Evolutionary conservation across 2,113 vertebrate species (phyloP).

Genomic region (Nycticryphes semicollaris): DNA sequence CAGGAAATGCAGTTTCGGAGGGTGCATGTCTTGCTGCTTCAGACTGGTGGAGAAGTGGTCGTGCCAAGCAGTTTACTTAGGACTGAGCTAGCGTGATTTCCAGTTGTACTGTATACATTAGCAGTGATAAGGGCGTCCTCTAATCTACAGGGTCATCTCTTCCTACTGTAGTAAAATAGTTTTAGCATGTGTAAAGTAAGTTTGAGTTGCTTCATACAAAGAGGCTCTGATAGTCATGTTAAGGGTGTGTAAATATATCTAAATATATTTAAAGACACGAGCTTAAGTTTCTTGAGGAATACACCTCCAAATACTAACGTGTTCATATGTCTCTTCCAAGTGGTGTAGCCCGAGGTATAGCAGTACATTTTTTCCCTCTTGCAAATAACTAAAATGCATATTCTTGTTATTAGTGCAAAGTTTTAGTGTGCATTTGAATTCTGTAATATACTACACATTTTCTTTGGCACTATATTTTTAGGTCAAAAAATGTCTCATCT

Average conservation of each 20-base stretch:
- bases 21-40: neutral
- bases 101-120: slow-evolving; percentile 64
- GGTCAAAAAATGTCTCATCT: neutral
- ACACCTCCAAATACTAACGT: neutral
- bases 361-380: neutral
- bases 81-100: neutral
- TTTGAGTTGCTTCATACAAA: slow-evolving; percentile 36
- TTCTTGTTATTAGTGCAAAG: neutral
- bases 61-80: neutral
- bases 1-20: neutral
- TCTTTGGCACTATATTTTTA: neutral
- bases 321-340: neutral
- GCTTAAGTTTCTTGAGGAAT: neutral
- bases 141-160: slow-evolving; percentile 68
- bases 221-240: neutral
- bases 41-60: neutral
- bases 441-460: accelerated
- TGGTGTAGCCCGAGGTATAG: neutral
- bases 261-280: neutral
- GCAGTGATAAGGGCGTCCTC: slow-evolving; percentile 42
- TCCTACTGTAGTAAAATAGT: slow-evolving; percentile 64
- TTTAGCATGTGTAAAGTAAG: slow-evolving; percentile 10
- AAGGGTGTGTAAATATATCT: neutral
- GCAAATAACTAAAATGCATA: neutral
- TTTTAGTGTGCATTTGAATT: neutral